Evolutionary conservation across 2,888 invertebrate genomes (phyloP), one percentile per base, ranked within the genome.

Genomic region (Phalangium opilio): DNA sequence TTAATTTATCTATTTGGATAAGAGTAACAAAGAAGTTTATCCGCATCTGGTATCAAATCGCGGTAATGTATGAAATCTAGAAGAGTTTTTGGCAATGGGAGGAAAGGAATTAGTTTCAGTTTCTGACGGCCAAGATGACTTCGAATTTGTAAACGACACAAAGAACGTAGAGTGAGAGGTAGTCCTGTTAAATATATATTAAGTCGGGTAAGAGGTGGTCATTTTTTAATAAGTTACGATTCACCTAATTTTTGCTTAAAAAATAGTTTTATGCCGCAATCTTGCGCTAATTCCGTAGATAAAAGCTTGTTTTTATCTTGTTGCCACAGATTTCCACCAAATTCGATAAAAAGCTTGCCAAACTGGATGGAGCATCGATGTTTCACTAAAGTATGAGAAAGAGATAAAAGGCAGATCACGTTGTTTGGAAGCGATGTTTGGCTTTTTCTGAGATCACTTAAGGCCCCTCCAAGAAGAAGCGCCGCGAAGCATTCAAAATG

Each of bases 281-380:
- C 34, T 34, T 34, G 15, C 8, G 10, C 17, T 32, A 43, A 17
- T 33, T 43, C 43, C 10, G 43, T 43, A 12, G 34, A 32, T 14
- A 43, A 34, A 15, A 33, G 12, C 12, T 34, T 34, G 14, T 34
- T 33, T 14, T 17, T 17, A 34, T 43, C 34, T 43, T 19, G 32
- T 18, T 43, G 43, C 43, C 43, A 43, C 10, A 43, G 15, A 17
- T 43, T 20, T 11, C 43, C 43, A 5, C 43, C 43, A 33, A 32
- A 43, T 43, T 43, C 43, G 18, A 33, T 21, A 10, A 43, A 43
- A 2, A 34, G 2, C 8, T 43, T 12, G 10, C 33, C 43, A 43
- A 33, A 43, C 18, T 14, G 18, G 15, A 17, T 34, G 18, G 43
- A 17, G 14, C 43, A 43, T 14, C 17, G 15, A 17, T 43, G 43